Percentiles rank a stretch among this genome's conserved stretches.
Conservation (phyloP, 1,140 invertebrate species). For the Anoplophora glabripennis region DNA sequence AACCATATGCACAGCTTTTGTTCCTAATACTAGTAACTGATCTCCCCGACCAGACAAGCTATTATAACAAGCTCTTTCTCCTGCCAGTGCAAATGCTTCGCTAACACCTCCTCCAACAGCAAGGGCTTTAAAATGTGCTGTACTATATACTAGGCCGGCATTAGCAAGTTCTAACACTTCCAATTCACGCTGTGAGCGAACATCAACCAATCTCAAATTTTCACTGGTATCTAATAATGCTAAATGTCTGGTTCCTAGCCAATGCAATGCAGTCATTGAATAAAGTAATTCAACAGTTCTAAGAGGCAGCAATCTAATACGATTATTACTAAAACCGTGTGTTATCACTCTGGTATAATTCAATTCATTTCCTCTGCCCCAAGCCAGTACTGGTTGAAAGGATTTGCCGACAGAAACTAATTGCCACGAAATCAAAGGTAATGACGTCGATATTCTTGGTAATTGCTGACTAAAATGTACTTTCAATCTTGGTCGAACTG, state of each 20-base stretch:
- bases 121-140: conserved; percentile 90
- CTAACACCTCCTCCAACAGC: conserved; percentile 67
- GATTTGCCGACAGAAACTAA: conserved; percentile 76
- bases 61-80: conserved; percentile 87
- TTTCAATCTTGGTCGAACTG: conserved; percentile 70
- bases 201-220: conserved; percentile 84
- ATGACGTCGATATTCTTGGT: conserved; percentile 61
- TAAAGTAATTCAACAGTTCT: conserved; percentile 67
- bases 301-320: conserved; percentile 62
- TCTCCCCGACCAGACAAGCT: conserved; percentile 79
- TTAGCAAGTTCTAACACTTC: conserved; percentile 78
- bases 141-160: conserved; percentile 85
- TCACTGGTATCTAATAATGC: conserved; percentile 83
- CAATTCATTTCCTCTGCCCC: conserved; percentile 74
- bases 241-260: conserved; percentile 85
- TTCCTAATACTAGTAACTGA: conserved; percentile 82
- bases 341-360: conserved; percentile 75
- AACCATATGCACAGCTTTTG: conserved; percentile 74
- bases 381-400: conserved; percentile 80
- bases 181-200: conserved; percentile 80
- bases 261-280: conserved; percentile 72
- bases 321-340: conserved; percentile 50
- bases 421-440: conserved; percentile 91
- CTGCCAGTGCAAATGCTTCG: conserved; percentile 58
- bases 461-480: conserved; percentile 50